phyloP scores from a whole-genome alignment of 2,888 invertebrate genomes.

The Neocrepidodera transversa region DNA sequence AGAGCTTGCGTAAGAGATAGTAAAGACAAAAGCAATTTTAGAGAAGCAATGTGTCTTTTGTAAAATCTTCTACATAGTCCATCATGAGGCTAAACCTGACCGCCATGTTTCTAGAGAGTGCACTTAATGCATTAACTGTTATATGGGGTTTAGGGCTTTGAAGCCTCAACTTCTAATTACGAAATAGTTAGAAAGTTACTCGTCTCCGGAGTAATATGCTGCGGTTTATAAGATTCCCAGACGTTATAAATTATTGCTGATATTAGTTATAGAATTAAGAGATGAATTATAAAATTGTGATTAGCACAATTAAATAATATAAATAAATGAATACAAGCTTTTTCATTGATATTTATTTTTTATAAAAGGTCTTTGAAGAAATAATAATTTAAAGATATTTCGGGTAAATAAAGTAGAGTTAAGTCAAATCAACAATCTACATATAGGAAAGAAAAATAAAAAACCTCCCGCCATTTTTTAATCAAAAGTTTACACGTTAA shows the following conservation, averaged over 20 bases:
- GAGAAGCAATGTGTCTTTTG: conserved; percentile 21
- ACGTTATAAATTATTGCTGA: conserved; percentile 17
- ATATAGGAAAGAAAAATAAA: no score
- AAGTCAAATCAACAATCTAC: no score
- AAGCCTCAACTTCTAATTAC: conserved; percentile 22
- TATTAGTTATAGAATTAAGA: conserved; percentile 7
- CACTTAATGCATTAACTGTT: conserved; percentile 17
- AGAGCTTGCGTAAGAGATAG: background rate
- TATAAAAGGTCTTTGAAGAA: no score
- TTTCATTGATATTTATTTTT: no score
- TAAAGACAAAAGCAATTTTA: conserved; percentile 12
- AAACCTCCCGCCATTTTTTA: no score
- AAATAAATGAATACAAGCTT: no score
- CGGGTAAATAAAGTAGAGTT: no score
- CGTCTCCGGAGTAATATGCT: conserved; percentile 15
- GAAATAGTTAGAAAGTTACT: conserved; percentile 21
- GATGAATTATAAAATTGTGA: no score
- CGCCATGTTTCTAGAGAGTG: background rate
- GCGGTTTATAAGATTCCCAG: conserved; percentile 18
- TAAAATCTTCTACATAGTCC: conserved; percentile 16
- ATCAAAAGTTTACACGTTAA: no score
- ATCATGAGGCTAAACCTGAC: conserved; percentile 14
- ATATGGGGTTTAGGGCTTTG: conserved; percentile 6
- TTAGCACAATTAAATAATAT: no score
- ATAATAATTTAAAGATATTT: no score